Conservation (phyloP, 2,113 vertebrate species). For the Xyliphius kryptos region DNA sequence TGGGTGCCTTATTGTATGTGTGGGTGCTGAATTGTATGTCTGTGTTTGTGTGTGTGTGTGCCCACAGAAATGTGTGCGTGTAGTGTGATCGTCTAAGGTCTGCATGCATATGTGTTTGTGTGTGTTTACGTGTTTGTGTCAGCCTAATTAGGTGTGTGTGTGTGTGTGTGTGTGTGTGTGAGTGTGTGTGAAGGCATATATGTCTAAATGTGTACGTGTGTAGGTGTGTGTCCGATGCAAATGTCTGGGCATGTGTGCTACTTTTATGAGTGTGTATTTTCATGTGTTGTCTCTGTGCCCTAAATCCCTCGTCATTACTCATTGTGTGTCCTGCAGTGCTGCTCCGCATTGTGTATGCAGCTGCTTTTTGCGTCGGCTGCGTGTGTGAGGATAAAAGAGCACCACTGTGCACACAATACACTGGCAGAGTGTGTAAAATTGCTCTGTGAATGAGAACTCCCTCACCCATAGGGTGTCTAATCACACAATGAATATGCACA, state of each 20-base stretch:
- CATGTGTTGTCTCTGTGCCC: constrained; percentile 35
- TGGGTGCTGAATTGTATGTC: too few relatives aligned
- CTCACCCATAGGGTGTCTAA: constrained; percentile 37
- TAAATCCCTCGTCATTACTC: constrained; percentile 32
- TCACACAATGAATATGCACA: constrained; percentile 36
- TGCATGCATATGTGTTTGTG: too few relatives aligned
- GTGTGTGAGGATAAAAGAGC: constrained; percentile 26
- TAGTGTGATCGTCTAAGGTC: too few relatives aligned
- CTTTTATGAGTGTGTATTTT: constrained; percentile 19
- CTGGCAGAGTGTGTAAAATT: constrained; percentile 40
- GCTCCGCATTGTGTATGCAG: constrained; percentile 39
- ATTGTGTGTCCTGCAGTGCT: constrained; percentile 39
- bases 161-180: too few relatives aligned
- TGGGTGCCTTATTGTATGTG: too few relatives aligned
- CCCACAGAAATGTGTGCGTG: too few relatives aligned
- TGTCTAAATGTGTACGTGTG: too few relatives aligned
- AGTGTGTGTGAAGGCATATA: too few relatives aligned
- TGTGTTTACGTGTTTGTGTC: too few relatives aligned
- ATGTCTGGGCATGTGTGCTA: constrained; percentile 3
- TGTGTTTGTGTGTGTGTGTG: too few relatives aligned
- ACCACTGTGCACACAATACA: constrained; percentile 31
- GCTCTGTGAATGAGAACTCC: constrained; percentile 38
- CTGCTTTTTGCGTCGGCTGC: constrained; percentile 36
- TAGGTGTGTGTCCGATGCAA: constrained; percentile 2
- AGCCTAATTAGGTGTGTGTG: too few relatives aligned